Evolutionary conservation across 1,140 invertebrate species (phyloP), one percentile per base, ranked within the genome.

Genomic region (Leptopilina clavipes): DNA sequence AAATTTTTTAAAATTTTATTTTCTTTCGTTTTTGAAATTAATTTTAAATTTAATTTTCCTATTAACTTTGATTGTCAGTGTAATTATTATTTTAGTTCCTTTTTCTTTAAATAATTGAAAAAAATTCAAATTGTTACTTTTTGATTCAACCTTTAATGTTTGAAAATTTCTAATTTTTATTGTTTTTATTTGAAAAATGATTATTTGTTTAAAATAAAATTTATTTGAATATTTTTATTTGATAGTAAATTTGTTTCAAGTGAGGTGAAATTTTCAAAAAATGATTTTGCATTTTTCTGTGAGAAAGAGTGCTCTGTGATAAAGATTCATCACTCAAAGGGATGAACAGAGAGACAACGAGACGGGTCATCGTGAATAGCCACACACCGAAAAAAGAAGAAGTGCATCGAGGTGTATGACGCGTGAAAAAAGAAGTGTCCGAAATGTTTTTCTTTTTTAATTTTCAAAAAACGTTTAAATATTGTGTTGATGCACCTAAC

Each of bases 311-410:
- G 52, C 19, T 44, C 73, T 56, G 56, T 72, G 70, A 72, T 59
- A 70, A 72, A 59, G 43, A 76, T 72, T 72, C 48, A 76, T 73
- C 44, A 40, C 59, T 71, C 10, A 65, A 59, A 73, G 18, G 72
- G 18, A 56, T 76, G 22, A 70, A 65, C 14, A 72, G n/a, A 79
- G 74, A 75, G 76, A 79, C 75, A 79, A 52, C 40, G 70, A 77
- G 65, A 71, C 71, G 45, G 77, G 76, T 77, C 79, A 72, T 77
- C 76, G 79, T 80, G 79, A 79, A 77, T 76, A 82, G 74, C 77
- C 80, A 79, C 78, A 76, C 75, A 76, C 75, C 76, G 77, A 77
- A 75, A 65, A 81, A 75, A 81, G n/a, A 75, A 81, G 71, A 79
- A 75, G 76, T 79, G 81, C 81, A 76, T 78, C 78, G 81, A 80